Percentiles rank a stretch among this genome's conserved stretches.
Conservation (phyloP, 2,797 vertebrate genomes). For the Gymnothorax reevesii region DNA sequence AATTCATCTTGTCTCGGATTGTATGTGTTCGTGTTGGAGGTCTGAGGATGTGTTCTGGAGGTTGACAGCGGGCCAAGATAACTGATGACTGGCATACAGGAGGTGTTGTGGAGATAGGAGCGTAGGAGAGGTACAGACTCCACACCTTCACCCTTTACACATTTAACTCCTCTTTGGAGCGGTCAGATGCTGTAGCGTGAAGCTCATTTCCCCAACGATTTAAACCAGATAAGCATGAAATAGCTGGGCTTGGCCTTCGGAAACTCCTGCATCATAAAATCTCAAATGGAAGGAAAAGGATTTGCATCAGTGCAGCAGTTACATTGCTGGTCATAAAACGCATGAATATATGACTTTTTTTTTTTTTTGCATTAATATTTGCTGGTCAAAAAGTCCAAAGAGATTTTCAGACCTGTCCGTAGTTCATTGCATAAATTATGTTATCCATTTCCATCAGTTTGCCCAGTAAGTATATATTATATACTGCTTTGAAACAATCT, state of each 20-base stretch:
- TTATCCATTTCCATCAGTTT: too few relatives aligned
- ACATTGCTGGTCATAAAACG: neutral
- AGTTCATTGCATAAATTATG: neutral
- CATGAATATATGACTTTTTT: neutral
- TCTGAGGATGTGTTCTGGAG: neutral
- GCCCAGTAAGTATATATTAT: neutral
- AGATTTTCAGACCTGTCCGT: neutral
- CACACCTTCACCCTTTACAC: slow-evolving; percentile 40
- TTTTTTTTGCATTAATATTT: neutral
- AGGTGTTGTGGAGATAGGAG: neutral
- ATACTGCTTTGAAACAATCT: neutral
- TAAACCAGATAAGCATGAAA: slow-evolving; percentile 26
- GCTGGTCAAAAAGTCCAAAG: neutral
- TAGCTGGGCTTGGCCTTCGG: neutral
- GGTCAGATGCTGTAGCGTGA: slow-evolving; percentile 53
- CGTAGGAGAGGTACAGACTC: slow-evolving; percentile 2
- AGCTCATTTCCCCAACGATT: slow-evolving; percentile 40
- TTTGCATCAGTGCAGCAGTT: neutral
- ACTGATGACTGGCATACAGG: neutral
- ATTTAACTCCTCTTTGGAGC: slow-evolving; percentile 53
- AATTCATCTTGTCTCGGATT: slow-evolving; percentile 48
- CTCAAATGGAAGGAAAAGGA: neutral
- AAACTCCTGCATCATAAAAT: neutral
- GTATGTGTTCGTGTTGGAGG: neutral
- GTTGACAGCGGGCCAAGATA: neutral